Conservation (phyloP, 2,113 vertebrate genomes). For the Odobenus rosmarus region DNA sequence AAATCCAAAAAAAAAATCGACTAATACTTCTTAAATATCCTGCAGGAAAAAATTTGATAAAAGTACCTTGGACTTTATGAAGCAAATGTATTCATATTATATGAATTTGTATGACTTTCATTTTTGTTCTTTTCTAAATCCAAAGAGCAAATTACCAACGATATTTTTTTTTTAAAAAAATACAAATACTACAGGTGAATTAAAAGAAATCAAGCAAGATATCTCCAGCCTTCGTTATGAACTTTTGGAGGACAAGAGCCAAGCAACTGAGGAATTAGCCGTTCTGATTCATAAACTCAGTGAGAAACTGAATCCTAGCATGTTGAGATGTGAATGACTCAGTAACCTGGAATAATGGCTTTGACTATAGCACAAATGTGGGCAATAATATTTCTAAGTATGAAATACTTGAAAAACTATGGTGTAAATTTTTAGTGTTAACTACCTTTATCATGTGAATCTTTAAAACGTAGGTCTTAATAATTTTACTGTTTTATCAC, state of each 20-base stretch:
- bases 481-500: slow-evolving; percentile 81
- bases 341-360: slow-evolving; percentile 49
- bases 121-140: slow-evolving; percentile 32
- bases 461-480: slow-evolving; percentile 82
- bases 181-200: slow-evolving; percentile 86
- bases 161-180: slow-evolving; percentile 35
- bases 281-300: slow-evolving; percentile 92
- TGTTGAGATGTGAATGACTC: slow-evolving; percentile 86
- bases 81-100: neutral
- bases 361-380: slow-evolving; percentile 85
- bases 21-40: neutral
- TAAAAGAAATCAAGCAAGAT: slow-evolving; percentile 96
- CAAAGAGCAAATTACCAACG: slow-evolving; percentile 27
- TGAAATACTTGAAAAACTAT: slow-evolving; percentile 87
- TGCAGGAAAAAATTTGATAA: neutral
- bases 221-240: slow-evolving; percentile 95
- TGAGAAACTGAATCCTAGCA: slow-evolving; percentile 88
- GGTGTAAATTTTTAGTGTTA: slow-evolving; percentile 85
- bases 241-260: slow-evolving; percentile 93
- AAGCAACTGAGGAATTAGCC: slow-evolving; percentile 92
- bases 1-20: neutral
- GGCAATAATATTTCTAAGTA: slow-evolving; percentile 90
- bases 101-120: slow-evolving; percentile 13
- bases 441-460: slow-evolving; percentile 85
- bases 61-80: neutral